Conservation (phyloP, 2,888 invertebrate species). For the Agrotis puta region DNA sequence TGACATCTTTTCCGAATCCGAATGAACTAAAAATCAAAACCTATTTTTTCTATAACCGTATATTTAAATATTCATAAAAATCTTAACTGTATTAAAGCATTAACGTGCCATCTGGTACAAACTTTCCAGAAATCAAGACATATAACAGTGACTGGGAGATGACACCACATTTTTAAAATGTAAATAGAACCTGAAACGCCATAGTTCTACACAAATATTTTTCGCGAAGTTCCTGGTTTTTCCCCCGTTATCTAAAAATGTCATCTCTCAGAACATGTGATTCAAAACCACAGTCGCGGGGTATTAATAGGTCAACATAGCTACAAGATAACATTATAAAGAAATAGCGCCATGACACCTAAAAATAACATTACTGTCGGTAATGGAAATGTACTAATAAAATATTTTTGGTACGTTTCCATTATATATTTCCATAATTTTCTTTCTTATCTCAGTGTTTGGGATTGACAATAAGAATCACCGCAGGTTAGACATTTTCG, state of each 20-base stretch:
- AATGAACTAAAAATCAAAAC: no score
- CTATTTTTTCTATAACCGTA: no score
- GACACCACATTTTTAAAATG: not conserved
- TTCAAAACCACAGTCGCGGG: conserved; percentile 3
- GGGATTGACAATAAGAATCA: not conserved
- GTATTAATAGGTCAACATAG: conserved; percentile 31
- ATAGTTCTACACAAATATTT: conserved; percentile 25
- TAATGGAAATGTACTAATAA: conserved; percentile 37
- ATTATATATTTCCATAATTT: no score
- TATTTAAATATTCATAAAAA: not conserved
- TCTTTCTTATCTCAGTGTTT: conserved; percentile 8
- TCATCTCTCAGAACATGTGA: conserved; percentile 3
- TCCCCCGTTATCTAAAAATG: conserved; percentile 36
- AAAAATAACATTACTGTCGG: conserved; percentile 1
- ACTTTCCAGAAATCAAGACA: not conserved
- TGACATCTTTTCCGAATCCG: no score
- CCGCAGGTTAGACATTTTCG: not conserved
- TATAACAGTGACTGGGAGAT: not conserved
- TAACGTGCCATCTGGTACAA: not conserved
- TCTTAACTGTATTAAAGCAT: not conserved
- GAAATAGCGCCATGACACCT: conserved; percentile 8
- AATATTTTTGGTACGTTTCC: no score
- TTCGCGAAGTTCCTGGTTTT: conserved; percentile 6
- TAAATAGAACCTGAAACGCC: not conserved
- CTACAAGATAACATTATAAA: conserved; percentile 34